Percentiles rank a stretch among this genome's conserved stretches.
These are phyloP conservation scores for Spilosoma lubricipeda DNA, from an alignment of 2,888 invertebrate genomes.

Conservation along the genomic window DNA sequence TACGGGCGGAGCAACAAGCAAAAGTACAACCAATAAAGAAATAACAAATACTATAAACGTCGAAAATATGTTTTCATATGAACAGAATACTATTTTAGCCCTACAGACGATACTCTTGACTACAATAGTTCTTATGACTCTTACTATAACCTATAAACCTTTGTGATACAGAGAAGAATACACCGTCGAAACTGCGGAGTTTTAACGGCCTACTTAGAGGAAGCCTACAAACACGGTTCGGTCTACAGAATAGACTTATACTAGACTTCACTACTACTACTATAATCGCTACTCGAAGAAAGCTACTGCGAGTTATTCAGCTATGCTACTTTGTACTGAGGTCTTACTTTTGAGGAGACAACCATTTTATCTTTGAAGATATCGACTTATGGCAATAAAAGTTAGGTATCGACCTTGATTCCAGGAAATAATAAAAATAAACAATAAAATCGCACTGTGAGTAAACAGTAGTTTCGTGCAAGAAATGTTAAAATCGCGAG, in stretches of 20 bases:
- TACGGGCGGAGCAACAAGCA: neutral
- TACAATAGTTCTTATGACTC: neutral
- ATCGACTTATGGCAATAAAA: neutral
- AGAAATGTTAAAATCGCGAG: slow-evolving; percentile 48
- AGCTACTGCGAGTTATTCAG: fast-evolving
- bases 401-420: slow-evolving; percentile 47
- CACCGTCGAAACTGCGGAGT: neutral
- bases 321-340: too few species aligned
- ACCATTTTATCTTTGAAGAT: neutral
- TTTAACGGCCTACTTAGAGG: neutral
- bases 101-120: neutral
- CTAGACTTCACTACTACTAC: neutral
- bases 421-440: slow-evolving; percentile 38
- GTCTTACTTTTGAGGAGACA: neutral
- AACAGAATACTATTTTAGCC: neutral
- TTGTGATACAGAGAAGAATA: too few species aligned
- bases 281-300: neutral
- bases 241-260: neutral
- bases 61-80: neutral
- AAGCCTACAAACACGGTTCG: neutral
- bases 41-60: neutral
- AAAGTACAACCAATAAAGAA: neutral
- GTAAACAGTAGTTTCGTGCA: slow-evolving; percentile 45
- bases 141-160: too few species aligned
- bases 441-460: slow-evolving; percentile 33